A percentile compares a stretch with the other conserved stretches of the same genome.
These are phyloP conservation scores for Liparis tanakae DNA, from an alignment of 2,797 vertebrate genomes.

Conservation along the genomic window DNA sequence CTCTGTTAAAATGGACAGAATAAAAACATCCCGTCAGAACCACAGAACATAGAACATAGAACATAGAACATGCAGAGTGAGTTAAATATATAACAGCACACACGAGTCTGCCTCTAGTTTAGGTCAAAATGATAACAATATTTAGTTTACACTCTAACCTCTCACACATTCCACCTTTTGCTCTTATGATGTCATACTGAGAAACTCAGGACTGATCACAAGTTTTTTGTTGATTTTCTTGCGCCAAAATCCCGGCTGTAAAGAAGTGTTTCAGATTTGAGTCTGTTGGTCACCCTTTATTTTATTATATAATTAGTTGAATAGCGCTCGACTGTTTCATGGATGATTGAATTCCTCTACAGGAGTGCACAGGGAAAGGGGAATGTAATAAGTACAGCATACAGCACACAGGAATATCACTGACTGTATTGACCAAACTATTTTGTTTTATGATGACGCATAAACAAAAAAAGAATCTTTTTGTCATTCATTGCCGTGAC, in stretches of 20 bases:
- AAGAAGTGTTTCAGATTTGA: conserved; percentile 7
- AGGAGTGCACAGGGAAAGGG: conserved; percentile 3
- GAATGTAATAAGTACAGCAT: not conserved
- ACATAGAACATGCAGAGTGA: too few species aligned
- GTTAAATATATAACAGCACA: too few species aligned
- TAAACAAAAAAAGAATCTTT: not conserved
- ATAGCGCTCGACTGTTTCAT: conserved; percentile 14
- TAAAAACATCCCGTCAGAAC: too few species aligned
- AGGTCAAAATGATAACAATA: too few species aligned
- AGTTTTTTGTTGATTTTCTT: conserved; percentile 21
- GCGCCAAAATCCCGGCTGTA: not conserved
- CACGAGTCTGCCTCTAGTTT: too few species aligned
- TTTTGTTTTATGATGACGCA: not conserved
- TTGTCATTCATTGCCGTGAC: not conserved
- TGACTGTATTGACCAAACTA: too few species aligned
- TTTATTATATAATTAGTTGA: conserved; percentile 22
- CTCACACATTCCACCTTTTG: not conserved
- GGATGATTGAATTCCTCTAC: conserved; percentile 23
- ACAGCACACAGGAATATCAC: too few species aligned
- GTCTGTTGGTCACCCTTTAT: conserved; percentile 3
- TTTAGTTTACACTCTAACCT: not conserved
- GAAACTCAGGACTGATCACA: conserved; percentile 26
- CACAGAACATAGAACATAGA: too few species aligned
- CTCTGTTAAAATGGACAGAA: too few species aligned
- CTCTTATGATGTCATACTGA: conserved; percentile 6